These are phyloP conservation scores for Aleiodes alternator DNA, from an alignment of 2,888 invertebrate species.

Conservation along the genomic window DNA sequence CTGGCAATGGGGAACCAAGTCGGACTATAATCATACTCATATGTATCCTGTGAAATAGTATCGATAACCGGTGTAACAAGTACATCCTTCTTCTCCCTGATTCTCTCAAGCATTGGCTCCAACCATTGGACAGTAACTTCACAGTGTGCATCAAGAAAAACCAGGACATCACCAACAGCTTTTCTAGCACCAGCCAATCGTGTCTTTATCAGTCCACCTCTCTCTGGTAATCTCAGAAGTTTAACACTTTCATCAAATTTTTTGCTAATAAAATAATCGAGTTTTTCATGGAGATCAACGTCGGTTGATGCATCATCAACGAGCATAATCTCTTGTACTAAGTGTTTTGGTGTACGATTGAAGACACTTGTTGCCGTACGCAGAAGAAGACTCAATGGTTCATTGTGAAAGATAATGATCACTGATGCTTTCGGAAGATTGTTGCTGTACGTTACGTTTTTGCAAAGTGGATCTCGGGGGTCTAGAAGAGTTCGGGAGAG, in stretches of 20 bases:
- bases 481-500: slow-evolving; percentile 87
- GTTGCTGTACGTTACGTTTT: slow-evolving; percentile 80
- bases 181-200: slow-evolving; percentile 90
- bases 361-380: slow-evolving; percentile 94
- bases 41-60: slow-evolving; percentile 88
- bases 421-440: slow-evolving; percentile 84
- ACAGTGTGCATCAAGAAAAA: slow-evolving; percentile 95
- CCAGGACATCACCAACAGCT: slow-evolving; percentile 87
- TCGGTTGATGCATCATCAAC: slow-evolving; percentile 95
- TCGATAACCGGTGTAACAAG: slow-evolving; percentile 97
- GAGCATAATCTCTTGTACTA: slow-evolving; percentile 93
- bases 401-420: slow-evolving; percentile 93
- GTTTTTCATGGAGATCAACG: slow-evolving; percentile 83
- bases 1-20: slow-evolving; percentile 83
- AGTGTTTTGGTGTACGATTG: slow-evolving; percentile 82
- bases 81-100: slow-evolving; percentile 86
- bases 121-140: slow-evolving; percentile 90
- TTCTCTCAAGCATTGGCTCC: slow-evolving; percentile 90
- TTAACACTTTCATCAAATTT: slow-evolving; percentile 83
- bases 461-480: slow-evolving; percentile 79
- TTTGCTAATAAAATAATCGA: slow-evolving; percentile 87
- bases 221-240: slow-evolving; percentile 84
- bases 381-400: slow-evolving; percentile 90
- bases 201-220: slow-evolving; percentile 93
- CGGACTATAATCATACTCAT: slow-evolving; percentile 80